These are phyloP conservation scores for Chymomyza amoena DNA, from an alignment of 2,888 invertebrate species.

Conservation along the genomic window DNA sequence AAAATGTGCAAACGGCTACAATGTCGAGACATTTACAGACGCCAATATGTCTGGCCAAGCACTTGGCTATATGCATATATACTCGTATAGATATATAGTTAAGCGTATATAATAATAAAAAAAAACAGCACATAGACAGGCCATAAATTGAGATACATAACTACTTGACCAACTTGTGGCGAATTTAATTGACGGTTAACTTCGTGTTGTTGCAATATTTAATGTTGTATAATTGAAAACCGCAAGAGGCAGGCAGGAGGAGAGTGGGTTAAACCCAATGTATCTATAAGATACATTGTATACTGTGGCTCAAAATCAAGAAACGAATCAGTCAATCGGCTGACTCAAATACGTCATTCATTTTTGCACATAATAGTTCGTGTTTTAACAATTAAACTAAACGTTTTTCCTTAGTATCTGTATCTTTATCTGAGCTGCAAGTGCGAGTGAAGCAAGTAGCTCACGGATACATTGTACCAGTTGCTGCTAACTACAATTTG, in stretches of 20 bases:
- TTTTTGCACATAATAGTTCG: conserved; percentile 3
- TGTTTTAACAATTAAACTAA: conserved; percentile 2
- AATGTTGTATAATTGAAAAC: conserved; percentile 43
- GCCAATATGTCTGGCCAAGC: background rate
- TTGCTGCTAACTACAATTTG: background rate
- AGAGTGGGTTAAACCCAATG: background rate
- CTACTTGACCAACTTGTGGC: background rate
- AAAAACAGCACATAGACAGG: conserved; percentile 1
- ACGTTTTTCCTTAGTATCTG: background rate
- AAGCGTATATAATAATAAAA: no score
- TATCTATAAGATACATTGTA: conserved; percentile 14
- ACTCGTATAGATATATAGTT: no score
- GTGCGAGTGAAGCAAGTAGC: background rate
- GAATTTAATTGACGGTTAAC: conserved; percentile 33
- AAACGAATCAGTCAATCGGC: background rate
- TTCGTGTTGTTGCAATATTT: conserved; percentile 37
- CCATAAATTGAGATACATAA: conserved; percentile 33
- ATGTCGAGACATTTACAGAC: background rate
- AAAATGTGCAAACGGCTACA: background rate
- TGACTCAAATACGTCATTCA: conserved; percentile 3
- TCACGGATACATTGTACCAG: background rate
- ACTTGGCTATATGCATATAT: background rate
- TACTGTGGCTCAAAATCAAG: no score
- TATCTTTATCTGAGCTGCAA: background rate
- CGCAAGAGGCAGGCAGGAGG: background rate